phyloP scores from a whole-genome alignment of 1,140 invertebrate genomes.

The Hetaerina americana region DNA sequence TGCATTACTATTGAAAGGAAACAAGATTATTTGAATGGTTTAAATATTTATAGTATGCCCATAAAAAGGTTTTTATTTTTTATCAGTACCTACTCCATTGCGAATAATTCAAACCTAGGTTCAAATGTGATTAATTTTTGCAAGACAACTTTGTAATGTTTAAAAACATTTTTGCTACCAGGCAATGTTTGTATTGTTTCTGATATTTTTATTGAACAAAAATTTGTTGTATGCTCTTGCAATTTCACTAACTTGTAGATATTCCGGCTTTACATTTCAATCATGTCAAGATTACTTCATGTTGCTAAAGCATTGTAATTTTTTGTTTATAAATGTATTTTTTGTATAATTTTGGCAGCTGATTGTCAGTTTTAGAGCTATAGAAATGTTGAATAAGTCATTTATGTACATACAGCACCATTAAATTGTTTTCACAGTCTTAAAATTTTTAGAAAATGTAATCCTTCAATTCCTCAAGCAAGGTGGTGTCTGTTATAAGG shows the following conservation, averaged over 20 bases:
- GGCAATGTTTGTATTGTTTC: neutral
- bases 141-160: too few relatives aligned
- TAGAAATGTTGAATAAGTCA: neutral
- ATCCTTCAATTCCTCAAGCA: neutral
- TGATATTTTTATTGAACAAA: neutral
- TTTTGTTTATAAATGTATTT: neutral
- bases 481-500: neutral
- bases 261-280: neutral
- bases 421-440: neutral
- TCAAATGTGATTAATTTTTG: neutral
- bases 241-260: neutral
- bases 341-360: neutral
- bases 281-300: neutral
- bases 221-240: neutral
- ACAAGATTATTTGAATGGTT: neutral
- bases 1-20: neutral
- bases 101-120: neutral
- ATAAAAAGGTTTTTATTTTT: neutral
- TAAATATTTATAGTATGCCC: neutral
- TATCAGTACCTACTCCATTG: neutral
- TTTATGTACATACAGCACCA: neutral
- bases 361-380: neutral
- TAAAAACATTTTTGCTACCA: constrained; percentile 1
- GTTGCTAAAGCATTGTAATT: neutral
- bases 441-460: neutral